A percentile compares a stretch with the other conserved stretches of the same genome.
phyloP scores from a whole-genome alignment of 2,797 vertebrate species.

The Astyanax mexicanus region DNA sequence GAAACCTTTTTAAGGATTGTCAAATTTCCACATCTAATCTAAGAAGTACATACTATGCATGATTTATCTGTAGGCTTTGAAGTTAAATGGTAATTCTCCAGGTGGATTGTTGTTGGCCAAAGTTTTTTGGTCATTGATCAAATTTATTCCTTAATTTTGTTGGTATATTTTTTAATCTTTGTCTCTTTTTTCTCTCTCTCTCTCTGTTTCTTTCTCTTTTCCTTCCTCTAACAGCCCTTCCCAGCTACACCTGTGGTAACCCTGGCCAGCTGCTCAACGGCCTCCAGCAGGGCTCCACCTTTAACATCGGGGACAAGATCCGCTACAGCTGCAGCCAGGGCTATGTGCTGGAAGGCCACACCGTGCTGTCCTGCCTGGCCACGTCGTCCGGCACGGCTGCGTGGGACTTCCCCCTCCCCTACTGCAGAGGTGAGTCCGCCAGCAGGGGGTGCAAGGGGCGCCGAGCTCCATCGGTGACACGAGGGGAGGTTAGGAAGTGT shows the following conservation, averaged over 20 bases:
- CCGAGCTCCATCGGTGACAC: constrained; percentile 6
- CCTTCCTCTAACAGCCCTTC: constrained; percentile 82
- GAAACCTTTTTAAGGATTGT: too few relatives aligned
- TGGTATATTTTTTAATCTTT: neutral
- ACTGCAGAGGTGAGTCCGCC: constrained; percentile 89
- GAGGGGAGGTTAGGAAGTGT: constrained; percentile 30
- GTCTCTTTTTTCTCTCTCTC: constrained; percentile 50
- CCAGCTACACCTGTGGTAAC: constrained; percentile 96
- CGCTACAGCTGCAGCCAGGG: constrained; percentile 94
- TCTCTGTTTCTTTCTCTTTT: constrained; percentile 31
- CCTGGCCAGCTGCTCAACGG: constrained; percentile 92
- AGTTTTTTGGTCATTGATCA: too few relatives aligned
- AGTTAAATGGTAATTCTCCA: too few relatives aligned
- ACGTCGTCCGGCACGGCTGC: constrained; percentile 86
- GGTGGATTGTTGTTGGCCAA: too few relatives aligned
- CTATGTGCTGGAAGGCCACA: constrained; percentile 94
- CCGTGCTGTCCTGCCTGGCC: constrained; percentile 91
- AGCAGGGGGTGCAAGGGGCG: neutral
- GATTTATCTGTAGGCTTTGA: too few relatives aligned
- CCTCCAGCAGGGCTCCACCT: constrained; percentile 92
- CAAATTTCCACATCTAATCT: too few relatives aligned
- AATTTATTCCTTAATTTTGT: too few relatives aligned
- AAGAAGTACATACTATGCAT: too few relatives aligned
- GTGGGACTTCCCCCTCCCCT: constrained; percentile 97
- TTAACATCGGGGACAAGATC: constrained; percentile 96